A percentile compares a stretch with the other conserved stretches of the same genome.
Conservation (phyloP, 2,113 vertebrate species). For the Ochotona princeps region DNA sequence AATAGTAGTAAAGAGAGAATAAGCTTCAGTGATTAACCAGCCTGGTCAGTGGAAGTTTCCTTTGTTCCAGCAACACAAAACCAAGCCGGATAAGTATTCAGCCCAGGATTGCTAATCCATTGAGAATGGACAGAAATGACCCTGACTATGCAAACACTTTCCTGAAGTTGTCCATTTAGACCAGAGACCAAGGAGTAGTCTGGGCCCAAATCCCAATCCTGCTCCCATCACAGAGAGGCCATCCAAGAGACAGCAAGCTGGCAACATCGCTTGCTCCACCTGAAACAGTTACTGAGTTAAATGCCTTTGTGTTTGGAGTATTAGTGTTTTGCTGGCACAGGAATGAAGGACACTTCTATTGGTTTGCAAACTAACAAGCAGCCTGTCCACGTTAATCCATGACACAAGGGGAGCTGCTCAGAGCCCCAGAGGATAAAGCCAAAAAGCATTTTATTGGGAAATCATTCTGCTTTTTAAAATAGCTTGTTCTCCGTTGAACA, state of each 20-base stretch:
- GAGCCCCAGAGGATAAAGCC: constrained; percentile 56
- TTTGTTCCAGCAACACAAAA: constrained; percentile 71
- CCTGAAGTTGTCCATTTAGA: constrained; percentile 61
- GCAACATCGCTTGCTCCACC: background rate
- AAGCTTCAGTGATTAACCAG: constrained; percentile 63
- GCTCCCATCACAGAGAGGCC: background rate
- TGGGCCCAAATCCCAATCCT: constrained; percentile 54
- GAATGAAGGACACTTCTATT: background rate
- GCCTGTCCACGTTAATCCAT: constrained; percentile 44
- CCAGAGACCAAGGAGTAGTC: constrained; percentile 39
- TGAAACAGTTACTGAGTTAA: constrained; percentile 66
- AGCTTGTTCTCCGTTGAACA: too few relatives aligned
- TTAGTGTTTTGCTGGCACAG: background rate
- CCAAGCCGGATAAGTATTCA: constrained; percentile 61
- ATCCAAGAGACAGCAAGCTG: constrained; percentile 40
- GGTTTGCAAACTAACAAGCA: constrained; percentile 35
- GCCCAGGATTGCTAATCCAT: constrained; percentile 45
- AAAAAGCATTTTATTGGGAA: constrained; percentile 67
- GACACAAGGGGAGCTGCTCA: constrained; percentile 50
- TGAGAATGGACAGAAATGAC: constrained; percentile 61
- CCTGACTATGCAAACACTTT: constrained; percentile 47
- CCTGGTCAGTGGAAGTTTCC: constrained; percentile 59
- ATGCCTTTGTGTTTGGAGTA: constrained; percentile 41
- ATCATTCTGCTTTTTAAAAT: constrained; percentile 72
- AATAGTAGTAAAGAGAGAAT: constrained; percentile 63